Evolutionary conservation across 2,797 vertebrate species (phyloP), one percentile per base, ranked within the genome.

Genomic region (Megalops cyprinoides): DNA sequence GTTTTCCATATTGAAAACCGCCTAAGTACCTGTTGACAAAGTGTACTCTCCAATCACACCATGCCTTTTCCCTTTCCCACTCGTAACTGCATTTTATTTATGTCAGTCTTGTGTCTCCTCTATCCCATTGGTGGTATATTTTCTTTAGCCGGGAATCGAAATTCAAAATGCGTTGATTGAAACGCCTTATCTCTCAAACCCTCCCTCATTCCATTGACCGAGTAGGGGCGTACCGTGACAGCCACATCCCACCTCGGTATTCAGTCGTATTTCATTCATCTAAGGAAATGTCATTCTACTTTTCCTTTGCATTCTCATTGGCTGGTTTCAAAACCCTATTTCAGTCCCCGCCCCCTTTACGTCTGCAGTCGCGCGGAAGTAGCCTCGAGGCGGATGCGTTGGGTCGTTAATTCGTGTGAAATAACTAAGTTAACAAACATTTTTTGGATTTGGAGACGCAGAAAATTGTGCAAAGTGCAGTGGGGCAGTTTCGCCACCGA

Each of bases 351-450:
- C 34, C 85, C 85, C 0, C 0, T 0, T 0, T n/a, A 28, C 74
- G 1, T 4, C 2, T 1, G 1, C 0, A 9, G 44, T 79, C 77
- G 86, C 88, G 89, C 91, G 92, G 93, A 94, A 93, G 93, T 91
- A 78, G 51, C 81, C 77, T 76, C 9, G 0, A 12, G 53, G 14
- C 5, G 28, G 31, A 48, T n/a, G 84, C n/a, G 81, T 48, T 84
- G 85, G 89, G 86, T 81, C 53, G 55, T 75, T 69, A 74, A 81
- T 90, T 85, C 87, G 20, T n/a, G 67, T 81, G 23, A 83, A 79
- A 76, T 62, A 83, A 53, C 39, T 42, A 69, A 37, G 67, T 73
- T 73, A 25, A 20, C 39, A 23, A 37, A 44, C n/a, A 42, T 44
- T 42, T 23, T 46, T 42, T 44, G 23, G 42, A 42, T 74, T 1